Conservation (phyloP, 2,888 invertebrate species). For the Drosophila paucipuncta region DNA sequence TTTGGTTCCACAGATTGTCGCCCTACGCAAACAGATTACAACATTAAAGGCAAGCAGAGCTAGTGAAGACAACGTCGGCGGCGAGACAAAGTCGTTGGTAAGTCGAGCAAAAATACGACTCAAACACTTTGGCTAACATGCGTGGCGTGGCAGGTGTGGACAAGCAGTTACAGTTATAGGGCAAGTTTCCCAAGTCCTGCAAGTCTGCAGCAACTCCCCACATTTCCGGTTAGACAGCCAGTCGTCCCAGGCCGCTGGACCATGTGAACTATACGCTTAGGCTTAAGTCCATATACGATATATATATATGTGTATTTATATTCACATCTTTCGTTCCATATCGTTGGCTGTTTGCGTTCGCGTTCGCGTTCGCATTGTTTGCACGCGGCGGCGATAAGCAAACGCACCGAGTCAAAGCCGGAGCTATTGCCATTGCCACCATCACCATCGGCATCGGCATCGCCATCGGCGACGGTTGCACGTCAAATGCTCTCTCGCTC, state of each 20-base stretch:
- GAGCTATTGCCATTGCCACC: constrained; percentile 14
- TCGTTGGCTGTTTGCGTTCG: constrained; percentile 36
- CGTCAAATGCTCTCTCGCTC: constrained; percentile 40
- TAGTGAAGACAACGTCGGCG: constrained; percentile 52
- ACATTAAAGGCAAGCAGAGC: constrained; percentile 80
- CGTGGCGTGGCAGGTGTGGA: constrained; percentile 20
- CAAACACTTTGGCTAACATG: constrained; percentile 34
- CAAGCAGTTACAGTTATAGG: constrained; percentile 5
- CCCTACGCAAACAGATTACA: constrained; percentile 84
- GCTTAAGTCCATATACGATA: background rate
- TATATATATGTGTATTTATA: constrained; percentile 2
- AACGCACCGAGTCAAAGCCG: constrained; percentile 16
- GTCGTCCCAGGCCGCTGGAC: constrained; percentile 3
- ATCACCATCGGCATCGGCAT: constrained; percentile 15
- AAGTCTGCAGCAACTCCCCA: constrained; percentile 3
- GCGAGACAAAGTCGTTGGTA: constrained; percentile 74
- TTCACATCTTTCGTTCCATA: constrained; percentile 29
- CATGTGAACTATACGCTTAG: constrained; percentile 18
- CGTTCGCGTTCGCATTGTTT: constrained; percentile 44
- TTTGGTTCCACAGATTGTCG: constrained; percentile 79
- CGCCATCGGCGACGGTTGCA: constrained; percentile 31
- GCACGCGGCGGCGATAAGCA: constrained; percentile 59
- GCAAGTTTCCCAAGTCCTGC: constrained; percentile 5
- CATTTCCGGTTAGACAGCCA: constrained; percentile 12
- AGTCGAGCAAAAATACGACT: constrained; percentile 48